Evolutionary conservation across 1,140 invertebrate genomes (phyloP).

Genomic region (Diploscapter pachys): DNA sequence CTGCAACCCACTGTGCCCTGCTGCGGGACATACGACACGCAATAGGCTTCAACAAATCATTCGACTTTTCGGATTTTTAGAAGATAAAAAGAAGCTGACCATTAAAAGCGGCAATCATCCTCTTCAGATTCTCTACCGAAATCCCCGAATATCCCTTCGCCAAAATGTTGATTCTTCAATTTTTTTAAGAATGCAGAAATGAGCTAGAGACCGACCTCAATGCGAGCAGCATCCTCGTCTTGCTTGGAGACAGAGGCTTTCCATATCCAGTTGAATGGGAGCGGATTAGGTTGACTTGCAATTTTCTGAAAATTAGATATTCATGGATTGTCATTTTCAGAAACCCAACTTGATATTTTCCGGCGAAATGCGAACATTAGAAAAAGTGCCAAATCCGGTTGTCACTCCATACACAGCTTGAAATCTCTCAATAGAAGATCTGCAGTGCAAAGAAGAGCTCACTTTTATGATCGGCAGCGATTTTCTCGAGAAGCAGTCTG

Average conservation of each 20-base stretch:
- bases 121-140: constrained; percentile 66
- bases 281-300: constrained; percentile 72
- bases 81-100: constrained; percentile 59
- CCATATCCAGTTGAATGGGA: constrained; percentile 73
- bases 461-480: constrained; percentile 53
- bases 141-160: constrained; percentile 75
- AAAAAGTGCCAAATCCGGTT: constrained; percentile 76
- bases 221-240: constrained; percentile 71
- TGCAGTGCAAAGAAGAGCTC: neutral
- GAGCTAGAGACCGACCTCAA: constrained; percentile 48
- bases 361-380: constrained; percentile 65
- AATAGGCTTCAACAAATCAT: constrained; percentile 64
- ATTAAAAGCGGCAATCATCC: constrained; percentile 72
- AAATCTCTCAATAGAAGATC: constrained; percentile 31
- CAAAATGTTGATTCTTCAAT: constrained; percentile 69
- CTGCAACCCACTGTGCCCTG: constrained; percentile 74
- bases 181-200: too few relatives aligned
- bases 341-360: constrained; percentile 66
- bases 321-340: too few relatives aligned
- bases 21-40: constrained; percentile 73
- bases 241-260: constrained; percentile 67
- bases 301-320: constrained; percentile 62
- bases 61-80: neutral
- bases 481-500: constrained; percentile 48
- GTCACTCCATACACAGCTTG: constrained; percentile 73